phyloP scores from a whole-genome alignment of 1,140 invertebrate species.

The Drosophila varians region DNA sequence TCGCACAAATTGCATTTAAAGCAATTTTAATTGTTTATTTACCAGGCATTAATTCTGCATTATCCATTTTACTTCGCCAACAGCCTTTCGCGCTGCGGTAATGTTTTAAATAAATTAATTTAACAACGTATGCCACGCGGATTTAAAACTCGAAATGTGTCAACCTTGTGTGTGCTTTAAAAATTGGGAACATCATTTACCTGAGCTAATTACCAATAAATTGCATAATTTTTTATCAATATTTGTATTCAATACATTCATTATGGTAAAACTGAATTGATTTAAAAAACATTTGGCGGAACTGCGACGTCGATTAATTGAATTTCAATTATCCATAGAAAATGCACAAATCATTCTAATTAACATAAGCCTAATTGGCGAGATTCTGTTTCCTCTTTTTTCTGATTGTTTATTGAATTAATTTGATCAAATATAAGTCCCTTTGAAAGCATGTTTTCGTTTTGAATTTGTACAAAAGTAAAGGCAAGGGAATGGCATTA shows the following conservation, averaged over 20 bases:
- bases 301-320: slow-evolving; percentile 33
- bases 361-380: slow-evolving; percentile 31
- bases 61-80: slow-evolving; percentile 3
- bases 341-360: slow-evolving; percentile 9
- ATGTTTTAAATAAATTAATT: slow-evolving; percentile 57
- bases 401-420: slow-evolving; percentile 15
- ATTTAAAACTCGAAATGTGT: background rate
- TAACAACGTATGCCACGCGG: slow-evolving; percentile 42
- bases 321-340: slow-evolving; percentile 35
- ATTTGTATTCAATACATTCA: slow-evolving; percentile 21
- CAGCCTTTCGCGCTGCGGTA: slow-evolving; percentile 2
- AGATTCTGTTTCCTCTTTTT: background rate
- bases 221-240: slow-evolving; percentile 57
- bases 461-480: background rate
- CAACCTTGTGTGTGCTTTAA: slow-evolving; percentile 7
- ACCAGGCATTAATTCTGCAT: slow-evolving; percentile 51
- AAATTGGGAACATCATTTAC: slow-evolving; percentile 63
- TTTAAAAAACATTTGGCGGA: slow-evolving; percentile 16
- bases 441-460: background rate
- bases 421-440: background rate
- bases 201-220: slow-evolving; percentile 67
- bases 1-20: slow-evolving; percentile 36
- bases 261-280: slow-evolving; percentile 33
- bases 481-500: background rate
- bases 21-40: slow-evolving; percentile 61